Percentiles rank a stretch among this genome's conserved stretches.
Evolutionary conservation across 1,140 invertebrate genomes (phyloP).

Genomic region (Macrocentrus cingulum): DNA sequence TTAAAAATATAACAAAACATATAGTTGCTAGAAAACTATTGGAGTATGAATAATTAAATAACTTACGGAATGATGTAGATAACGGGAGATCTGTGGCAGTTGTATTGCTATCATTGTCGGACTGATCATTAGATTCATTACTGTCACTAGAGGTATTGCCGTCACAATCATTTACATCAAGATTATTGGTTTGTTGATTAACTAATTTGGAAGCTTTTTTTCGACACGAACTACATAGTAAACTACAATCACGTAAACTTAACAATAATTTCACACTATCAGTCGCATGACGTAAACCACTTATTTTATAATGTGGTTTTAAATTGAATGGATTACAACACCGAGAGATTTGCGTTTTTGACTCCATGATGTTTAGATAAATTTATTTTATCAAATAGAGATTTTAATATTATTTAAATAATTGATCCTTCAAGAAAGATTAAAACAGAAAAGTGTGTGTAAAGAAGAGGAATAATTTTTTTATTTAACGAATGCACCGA

Average conservation of each 20-base stretch:
- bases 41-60: slow-evolving; percentile 4
- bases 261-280: slow-evolving; percentile 20
- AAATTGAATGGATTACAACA: slow-evolving; percentile 10
- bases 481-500: not conserved
- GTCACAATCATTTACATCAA: not conserved
- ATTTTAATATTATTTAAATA: slow-evolving; percentile 1
- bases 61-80: not conserved
- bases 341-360: slow-evolving; percentile 2
- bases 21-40: slow-evolving; percentile 3
- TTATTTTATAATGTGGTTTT: not conserved
- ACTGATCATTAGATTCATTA: not conserved
- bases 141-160: not conserved
- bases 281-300: slow-evolving; percentile 9
- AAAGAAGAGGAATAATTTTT: not conserved
- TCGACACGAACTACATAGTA: slow-evolving; percentile 7
- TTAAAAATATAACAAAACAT: slow-evolving; percentile 7
- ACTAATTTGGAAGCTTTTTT: not conserved
- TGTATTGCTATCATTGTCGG: not conserved
- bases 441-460: not conserved
- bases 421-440: not conserved
- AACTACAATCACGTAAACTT: not conserved
- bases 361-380: not conserved
- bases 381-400: not conserved
- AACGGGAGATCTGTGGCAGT: not conserved
- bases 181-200: not conserved